Base-by-base conservation (phyloP, 2,113 vertebrate genomes). In the Dasyurus viverrinus region DNA sequence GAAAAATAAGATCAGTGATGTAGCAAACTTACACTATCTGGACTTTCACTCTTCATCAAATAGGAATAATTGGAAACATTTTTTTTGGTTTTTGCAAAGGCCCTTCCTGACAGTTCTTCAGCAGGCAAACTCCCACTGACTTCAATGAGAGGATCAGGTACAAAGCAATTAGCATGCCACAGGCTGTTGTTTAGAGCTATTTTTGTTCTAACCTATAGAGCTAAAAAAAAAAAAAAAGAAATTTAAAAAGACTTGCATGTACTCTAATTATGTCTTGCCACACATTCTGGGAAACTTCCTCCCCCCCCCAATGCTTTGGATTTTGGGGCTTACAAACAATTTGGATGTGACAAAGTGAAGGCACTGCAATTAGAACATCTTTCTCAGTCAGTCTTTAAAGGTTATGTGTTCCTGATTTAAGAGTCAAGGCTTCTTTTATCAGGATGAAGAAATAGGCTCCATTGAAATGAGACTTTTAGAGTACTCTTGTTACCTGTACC, bases 151-250 rank as follows among this genome's bases (percentile, higher is more conserved):
- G 93, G 42, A 94, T 92, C 27, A 94, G 68, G 4, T 55, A 57
- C 22, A 93, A 93, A 96, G 47, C 93, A 94, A 91, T 95, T 93
- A 95, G 54, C 23, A 42, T 60, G 60, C 24, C 84, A 68, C 2
- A 68, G n/a, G 89, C 36, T 96, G 76, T 30, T 55, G 42, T 94
- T 89, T 94, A 93, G 6, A 94, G 30, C 6, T 96, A 89, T 76
- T 96, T 97, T 98, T 93, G 92, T 97, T 97, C 94, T 94, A 96
- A 96, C 0, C 55, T 95, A 90, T 57, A 76, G 90, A 96, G 93
- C 68, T 50, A 92, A 96, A 53, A 94, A 92, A n/a, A 46, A 47
- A 92, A 96, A 53, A 94, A 92, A n/a, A 46, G n/a, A 90, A 90
- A 96, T 94, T 52, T 26, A 26, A 60, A 93, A 27, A 48, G 42